A percentile compares a stretch with the other conserved stretches of the same genome.
phyloP scores from a whole-genome alignment of 2,888 invertebrate genomes.

The Conomelus anceps region DNA sequence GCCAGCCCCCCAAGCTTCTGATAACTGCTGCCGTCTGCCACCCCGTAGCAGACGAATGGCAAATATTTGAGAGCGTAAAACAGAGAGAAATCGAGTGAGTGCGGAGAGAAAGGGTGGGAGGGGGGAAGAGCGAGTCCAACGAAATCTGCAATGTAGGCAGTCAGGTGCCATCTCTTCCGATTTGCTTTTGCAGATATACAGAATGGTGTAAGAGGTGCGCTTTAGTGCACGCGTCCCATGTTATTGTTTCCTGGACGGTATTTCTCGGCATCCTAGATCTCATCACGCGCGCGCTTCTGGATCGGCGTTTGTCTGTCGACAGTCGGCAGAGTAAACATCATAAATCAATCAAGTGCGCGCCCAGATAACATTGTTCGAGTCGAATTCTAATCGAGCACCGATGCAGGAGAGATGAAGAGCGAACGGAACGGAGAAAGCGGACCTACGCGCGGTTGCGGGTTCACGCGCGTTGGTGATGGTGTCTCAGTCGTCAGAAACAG shows the following conservation, averaged over 20 bases:
- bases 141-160: background rate
- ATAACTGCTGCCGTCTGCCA: background rate
- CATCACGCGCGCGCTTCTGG: background rate
- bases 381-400: background rate
- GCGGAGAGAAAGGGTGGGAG: slow-evolving; percentile 4
- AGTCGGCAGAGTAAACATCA: background rate
- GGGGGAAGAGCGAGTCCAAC: background rate
- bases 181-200: background rate
- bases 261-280: background rate
- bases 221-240: background rate
- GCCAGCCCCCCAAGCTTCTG: background rate
- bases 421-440: too few relatives aligned
- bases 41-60: background rate
- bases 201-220: background rate
- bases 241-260: background rate
- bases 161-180: background rate
- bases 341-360: background rate
- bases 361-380: background rate
- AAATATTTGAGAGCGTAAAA: background rate
- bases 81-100: too few relatives aligned
- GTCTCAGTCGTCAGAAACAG: background rate
- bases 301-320: too few relatives aligned
- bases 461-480: too few relatives aligned
- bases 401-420: background rate
- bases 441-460: too few relatives aligned